Conservation (phyloP, 2,888 invertebrate species). For the Dione juno region DNA sequence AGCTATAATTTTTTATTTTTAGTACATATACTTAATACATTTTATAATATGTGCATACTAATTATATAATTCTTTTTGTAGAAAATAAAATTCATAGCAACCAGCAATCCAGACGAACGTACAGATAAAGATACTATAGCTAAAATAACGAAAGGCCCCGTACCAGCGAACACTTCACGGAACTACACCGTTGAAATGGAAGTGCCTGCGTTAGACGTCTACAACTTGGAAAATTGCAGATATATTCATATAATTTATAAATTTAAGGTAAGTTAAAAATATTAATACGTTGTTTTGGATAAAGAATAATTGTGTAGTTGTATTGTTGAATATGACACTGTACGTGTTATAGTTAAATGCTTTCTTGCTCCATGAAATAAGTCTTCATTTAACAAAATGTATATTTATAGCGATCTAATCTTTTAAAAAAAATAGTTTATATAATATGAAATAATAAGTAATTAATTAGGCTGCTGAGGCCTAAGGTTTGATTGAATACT, state of each 20-base stretch:
- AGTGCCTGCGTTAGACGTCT: slow-evolving; percentile 87
- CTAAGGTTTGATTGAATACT: too few relatives aligned
- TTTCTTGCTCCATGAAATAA: too few relatives aligned
- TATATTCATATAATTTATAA: slow-evolving; percentile 87
- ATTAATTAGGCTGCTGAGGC: background rate
- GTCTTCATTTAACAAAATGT: too few relatives aligned
- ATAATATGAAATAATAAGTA: background rate
- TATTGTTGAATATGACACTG: too few relatives aligned
- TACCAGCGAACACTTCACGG: slow-evolving; percentile 82
- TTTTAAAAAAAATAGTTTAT: background rate
- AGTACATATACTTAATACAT: background rate
- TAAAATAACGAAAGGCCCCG: slow-evolving; percentile 78
- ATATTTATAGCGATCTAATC: background rate
- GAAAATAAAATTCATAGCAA: slow-evolving; percentile 59
- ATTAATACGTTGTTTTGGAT: too few relatives aligned
- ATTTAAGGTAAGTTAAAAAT: slow-evolving; percentile 66
- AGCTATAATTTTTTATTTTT: too few relatives aligned
- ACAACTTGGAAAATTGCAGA: slow-evolving; percentile 86
- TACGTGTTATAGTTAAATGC: too few relatives aligned
- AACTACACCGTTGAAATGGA: slow-evolving; percentile 86
- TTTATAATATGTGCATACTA: background rate
- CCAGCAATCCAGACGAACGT: slow-evolving; percentile 52
- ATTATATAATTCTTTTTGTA: slow-evolving; percentile 42
- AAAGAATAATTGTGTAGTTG: too few relatives aligned
- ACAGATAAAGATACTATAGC: slow-evolving; percentile 53